Evolutionary conservation across 1,140 invertebrate species (phyloP).

Genomic region (Pogonus chalceus): DNA sequence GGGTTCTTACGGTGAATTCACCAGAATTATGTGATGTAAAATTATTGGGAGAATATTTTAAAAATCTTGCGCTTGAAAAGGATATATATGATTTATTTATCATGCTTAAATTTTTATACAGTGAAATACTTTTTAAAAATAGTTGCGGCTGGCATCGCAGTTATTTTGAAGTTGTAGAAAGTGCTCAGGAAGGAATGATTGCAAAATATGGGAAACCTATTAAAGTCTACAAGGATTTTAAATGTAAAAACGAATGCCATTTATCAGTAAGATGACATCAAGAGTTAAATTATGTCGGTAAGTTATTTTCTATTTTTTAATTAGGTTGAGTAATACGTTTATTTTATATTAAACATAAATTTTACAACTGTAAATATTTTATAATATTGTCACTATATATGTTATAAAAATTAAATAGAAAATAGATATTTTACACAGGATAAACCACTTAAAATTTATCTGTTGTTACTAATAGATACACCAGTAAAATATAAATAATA

Average conservation of each 20-base stretch:
- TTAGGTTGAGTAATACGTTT: not conserved
- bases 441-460: no score
- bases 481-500: no score
- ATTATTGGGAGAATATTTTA: constrained; percentile 33
- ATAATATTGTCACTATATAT: not conserved
- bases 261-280: not conserved
- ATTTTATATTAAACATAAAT: not conserved
- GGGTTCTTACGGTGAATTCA: constrained; percentile 29
- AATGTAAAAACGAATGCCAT: not conserved
- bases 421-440: no score
- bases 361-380: not conserved
- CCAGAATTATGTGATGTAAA: constrained; percentile 34
- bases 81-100: constrained; percentile 30
- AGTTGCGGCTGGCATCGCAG: constrained; percentile 33
- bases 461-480: no score
- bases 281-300: not conserved
- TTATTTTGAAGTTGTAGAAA: constrained; percentile 28
- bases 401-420: no score
- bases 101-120: constrained; percentile 33
- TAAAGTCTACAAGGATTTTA: not conserved
- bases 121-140: constrained; percentile 25
- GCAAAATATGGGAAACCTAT: constrained; percentile 25
- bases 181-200: constrained; percentile 33
- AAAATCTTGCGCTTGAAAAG: constrained; percentile 24
- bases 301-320: not conserved